phyloP scores from a whole-genome alignment of 2,888 invertebrate species.

The Drosophila infuscata region DNA sequence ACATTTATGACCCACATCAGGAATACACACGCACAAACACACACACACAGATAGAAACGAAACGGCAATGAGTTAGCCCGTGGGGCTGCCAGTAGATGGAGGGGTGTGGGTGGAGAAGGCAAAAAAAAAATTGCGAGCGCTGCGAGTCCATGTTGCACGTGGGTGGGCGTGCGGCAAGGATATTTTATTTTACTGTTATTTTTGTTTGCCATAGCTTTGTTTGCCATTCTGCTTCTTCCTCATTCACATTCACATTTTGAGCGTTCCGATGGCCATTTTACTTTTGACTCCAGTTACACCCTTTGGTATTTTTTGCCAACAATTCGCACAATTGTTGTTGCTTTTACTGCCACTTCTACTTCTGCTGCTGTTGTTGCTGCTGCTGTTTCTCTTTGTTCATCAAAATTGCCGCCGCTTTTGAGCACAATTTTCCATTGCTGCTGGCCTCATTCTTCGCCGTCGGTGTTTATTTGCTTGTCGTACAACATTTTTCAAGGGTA shows the following conservation, averaged over 20 bases:
- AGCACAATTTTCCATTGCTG: conserved; percentile 13
- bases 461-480: conserved; percentile 29
- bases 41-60: conserved; percentile 35
- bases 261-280: conserved; percentile 55
- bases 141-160: conserved; percentile 47
- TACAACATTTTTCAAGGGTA: conserved; percentile 70
- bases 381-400: conserved; percentile 16
- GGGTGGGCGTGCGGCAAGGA: conserved; percentile 46
- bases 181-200: conserved; percentile 77
- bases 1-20: conserved; percentile 82
- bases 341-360: conserved; percentile 11
- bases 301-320: conserved; percentile 24
- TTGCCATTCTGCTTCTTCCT: conserved; percentile 57
- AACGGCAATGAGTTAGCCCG: conserved; percentile 34
- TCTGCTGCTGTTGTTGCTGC: conserved; percentile 5
- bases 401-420: conserved; percentile 22
- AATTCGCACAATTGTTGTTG: conserved; percentile 14
- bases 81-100: background rate
- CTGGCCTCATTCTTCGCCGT: conserved; percentile 24
- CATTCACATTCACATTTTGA: conserved; percentile 25
- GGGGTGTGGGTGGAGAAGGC: background rate
- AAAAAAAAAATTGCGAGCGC: conserved; percentile 43
- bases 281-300: conserved; percentile 48
- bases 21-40: conserved; percentile 17
- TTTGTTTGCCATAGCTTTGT: conserved; percentile 55